Conservation (phyloP, 2,797 vertebrate species). For the Microtus californicus region DNA sequence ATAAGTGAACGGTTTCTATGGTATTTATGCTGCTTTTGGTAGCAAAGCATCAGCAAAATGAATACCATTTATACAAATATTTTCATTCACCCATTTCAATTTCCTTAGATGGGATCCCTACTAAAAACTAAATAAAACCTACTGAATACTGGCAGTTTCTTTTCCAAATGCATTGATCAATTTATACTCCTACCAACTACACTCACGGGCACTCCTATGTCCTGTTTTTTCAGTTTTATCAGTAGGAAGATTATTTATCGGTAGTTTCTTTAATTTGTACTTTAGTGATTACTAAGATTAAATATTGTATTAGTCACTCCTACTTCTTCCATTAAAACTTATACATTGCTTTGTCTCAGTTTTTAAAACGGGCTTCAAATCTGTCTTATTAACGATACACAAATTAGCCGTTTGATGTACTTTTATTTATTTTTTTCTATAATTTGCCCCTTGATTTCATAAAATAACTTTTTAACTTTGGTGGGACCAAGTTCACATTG, state of each 20-base stretch:
- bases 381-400: constrained; percentile 25
- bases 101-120: constrained; percentile 36
- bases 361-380: constrained; percentile 12
- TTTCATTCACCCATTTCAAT: constrained; percentile 27
- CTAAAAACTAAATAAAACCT: neutral
- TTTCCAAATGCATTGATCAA: neutral
- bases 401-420: neutral
- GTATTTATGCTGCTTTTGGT: constrained; percentile 27
- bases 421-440: constrained; percentile 12
- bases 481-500: constrained; percentile 18
- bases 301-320: constrained; percentile 31
- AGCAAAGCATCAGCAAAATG: constrained; percentile 24
- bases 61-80: constrained; percentile 22
- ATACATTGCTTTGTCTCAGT: neutral
- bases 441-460: constrained; percentile 16
- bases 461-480: neutral
- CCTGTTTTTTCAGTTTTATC: constrained; percentile 45
- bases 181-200: neutral
- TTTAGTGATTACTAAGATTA: constrained; percentile 50
- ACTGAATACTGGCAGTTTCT: neutral
- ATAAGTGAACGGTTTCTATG: neutral
- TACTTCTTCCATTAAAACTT: constrained; percentile 43
- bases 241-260: neutral
- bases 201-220: constrained; percentile 3
- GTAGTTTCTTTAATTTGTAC: constrained; percentile 37